A percentile compares a stretch with the other conserved stretches of the same genome.
These are phyloP conservation scores for Galerucella calmariensis DNA, from an alignment of 2,888 invertebrate species.

Conservation along the genomic window DNA sequence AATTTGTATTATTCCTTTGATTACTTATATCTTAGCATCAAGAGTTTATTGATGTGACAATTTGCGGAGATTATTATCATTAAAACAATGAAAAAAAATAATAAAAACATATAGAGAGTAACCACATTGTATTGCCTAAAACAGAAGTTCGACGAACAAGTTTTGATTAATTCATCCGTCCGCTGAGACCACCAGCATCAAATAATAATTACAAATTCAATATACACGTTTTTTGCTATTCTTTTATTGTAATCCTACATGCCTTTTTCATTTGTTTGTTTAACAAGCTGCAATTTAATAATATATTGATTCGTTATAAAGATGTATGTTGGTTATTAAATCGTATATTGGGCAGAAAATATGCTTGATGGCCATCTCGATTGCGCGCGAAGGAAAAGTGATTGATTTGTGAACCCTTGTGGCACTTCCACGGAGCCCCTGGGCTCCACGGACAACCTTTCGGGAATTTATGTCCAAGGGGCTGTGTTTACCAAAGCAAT, in stretches of 20 bases:
- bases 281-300: neutral
- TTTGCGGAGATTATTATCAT: neutral
- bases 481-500: too few relatives aligned
- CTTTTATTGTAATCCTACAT: neutral
- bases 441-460: too few relatives aligned
- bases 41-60: neutral
- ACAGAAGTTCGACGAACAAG: constrained; percentile 19
- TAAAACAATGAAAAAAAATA: neutral
- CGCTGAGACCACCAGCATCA: constrained; percentile 23
- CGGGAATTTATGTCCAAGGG: too few relatives aligned
- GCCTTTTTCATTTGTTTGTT: neutral
- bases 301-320: neutral
- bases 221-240: constrained; percentile 5
- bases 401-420: too few relatives aligned
- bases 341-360: too few relatives aligned
- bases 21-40: too few relatives aligned
- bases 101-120: neutral
- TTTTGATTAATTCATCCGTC: constrained; percentile 31
- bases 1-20: too few relatives aligned
- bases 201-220: constrained; percentile 15
- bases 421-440: too few relatives aligned
- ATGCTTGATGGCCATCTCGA: too few relatives aligned
- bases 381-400: too few relatives aligned
- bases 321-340: neutral
- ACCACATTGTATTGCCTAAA: constrained; percentile 18